phyloP scores from a whole-genome alignment of 2,888 invertebrate species.

The Timandra comae region DNA sequence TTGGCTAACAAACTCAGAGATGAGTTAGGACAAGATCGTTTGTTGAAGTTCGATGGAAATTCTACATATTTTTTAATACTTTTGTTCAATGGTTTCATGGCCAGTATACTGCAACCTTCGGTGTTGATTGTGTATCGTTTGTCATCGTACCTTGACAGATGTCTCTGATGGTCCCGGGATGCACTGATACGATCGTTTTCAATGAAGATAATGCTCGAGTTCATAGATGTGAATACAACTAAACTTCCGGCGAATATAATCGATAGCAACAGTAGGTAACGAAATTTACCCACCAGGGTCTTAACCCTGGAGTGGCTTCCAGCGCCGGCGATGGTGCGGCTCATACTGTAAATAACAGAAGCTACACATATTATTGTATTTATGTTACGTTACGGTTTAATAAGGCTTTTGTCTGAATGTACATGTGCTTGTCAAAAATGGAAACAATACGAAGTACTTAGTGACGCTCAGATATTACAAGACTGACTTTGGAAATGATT shows the following conservation, averaged over 20 bases:
- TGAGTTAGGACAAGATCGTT: constrained; percentile 9
- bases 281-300: constrained; percentile 22
- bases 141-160: constrained; percentile 5
- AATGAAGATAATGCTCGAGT: constrained; percentile 6
- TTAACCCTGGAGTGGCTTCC: constrained; percentile 8
- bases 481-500: no score
- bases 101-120: constrained; percentile 79
- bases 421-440: no score
- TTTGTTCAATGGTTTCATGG: constrained; percentile 73
- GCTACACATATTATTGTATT: no score
- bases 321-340: constrained; percentile 5
- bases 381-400: no score
- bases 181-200: constrained; percentile 3
- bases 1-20: constrained; percentile 54
- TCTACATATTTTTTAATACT: constrained; percentile 41
- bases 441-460: no score
- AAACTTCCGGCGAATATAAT: constrained; percentile 29
- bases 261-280: constrained; percentile 30
- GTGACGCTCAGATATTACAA: no score
- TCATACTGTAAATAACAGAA: constrained; percentile 23
- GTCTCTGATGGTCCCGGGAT: constrained; percentile 1
- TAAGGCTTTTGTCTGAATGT: no score
- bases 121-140: constrained; percentile 64
- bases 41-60: constrained; percentile 9
- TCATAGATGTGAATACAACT: constrained; percentile 22